phyloP scores from a whole-genome alignment of 1,140 invertebrate species.

The Medauroidea extradentata region DNA sequence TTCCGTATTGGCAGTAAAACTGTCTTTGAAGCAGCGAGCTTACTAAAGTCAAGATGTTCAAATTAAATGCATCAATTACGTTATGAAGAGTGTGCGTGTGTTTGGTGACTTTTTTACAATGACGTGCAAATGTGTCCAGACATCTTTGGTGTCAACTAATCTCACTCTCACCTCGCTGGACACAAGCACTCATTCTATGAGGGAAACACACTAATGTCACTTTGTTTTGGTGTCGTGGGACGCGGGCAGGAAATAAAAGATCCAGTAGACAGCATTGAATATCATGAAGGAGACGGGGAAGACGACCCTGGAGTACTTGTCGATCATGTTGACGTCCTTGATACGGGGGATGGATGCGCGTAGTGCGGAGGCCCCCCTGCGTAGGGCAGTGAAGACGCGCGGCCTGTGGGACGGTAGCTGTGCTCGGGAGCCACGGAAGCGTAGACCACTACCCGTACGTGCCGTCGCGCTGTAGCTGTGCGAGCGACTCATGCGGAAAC shows the following conservation, averaged over 20 bases:
- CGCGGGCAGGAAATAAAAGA: conserved; percentile 69
- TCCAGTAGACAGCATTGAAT: conserved; percentile 93
- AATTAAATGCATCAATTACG: too few species aligned
- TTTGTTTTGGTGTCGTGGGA: too few species aligned
- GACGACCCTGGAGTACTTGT: conserved; percentile 90
- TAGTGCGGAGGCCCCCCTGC: conserved; percentile 70
- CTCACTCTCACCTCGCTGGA: too few species aligned
- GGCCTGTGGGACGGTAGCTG: conserved; percentile 42
- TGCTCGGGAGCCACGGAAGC: conserved; percentile 51
- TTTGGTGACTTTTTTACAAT: too few species aligned
- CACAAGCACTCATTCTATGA: too few species aligned
- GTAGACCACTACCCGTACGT: conserved; percentile 42
- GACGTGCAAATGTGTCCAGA: too few species aligned
- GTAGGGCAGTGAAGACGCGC: conserved; percentile 71
- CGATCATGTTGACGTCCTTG: conserved; percentile 95
- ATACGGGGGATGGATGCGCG: conserved; percentile 86
- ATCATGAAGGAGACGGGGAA: conserved; percentile 92
- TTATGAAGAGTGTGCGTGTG: too few species aligned
- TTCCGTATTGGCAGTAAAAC: too few species aligned
- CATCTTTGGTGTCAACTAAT: too few species aligned
- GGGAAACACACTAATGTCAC: too few species aligned
- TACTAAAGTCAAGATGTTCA: too few species aligned
- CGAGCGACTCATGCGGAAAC: conserved; percentile 67
- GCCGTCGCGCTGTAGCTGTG: conserved; percentile 39
- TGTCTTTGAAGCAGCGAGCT: too few species aligned